Percentiles rank a stretch among this genome's conserved stretches.
Conservation (phyloP, 1,140 invertebrate species). For the Drosophila sulfurigaster region DNA sequence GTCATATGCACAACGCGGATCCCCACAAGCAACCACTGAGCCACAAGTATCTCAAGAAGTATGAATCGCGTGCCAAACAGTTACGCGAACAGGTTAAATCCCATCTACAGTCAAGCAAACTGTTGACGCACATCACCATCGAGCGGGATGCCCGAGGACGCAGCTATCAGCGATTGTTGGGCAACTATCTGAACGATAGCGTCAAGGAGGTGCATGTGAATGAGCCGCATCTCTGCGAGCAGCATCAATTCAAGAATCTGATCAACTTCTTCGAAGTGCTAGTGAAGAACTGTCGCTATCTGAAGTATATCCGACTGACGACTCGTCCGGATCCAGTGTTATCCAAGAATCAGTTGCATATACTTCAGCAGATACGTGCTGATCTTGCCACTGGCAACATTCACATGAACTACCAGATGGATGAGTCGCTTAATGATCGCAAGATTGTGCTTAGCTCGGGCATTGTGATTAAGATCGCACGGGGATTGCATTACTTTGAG, state of each 20-base stretch:
- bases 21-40: slow-evolving; percentile 53
- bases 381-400: slow-evolving; percentile 70
- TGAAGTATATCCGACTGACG: slow-evolving; percentile 70
- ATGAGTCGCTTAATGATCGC: slow-evolving; percentile 67
- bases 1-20: slow-evolving; percentile 52
- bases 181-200: slow-evolving; percentile 63
- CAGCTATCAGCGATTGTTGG: slow-evolving; percentile 72
- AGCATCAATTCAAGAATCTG: slow-evolving; percentile 64
- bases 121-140: slow-evolving; percentile 65
- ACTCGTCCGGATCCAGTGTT: slow-evolving; percentile 58
- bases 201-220: slow-evolving; percentile 72
- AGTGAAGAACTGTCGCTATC: slow-evolving; percentile 73
- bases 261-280: slow-evolving; percentile 70
- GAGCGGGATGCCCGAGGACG: slow-evolving; percentile 63
- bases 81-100: slow-evolving; percentile 69
- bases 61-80: slow-evolving; percentile 61
- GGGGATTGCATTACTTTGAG: slow-evolving; percentile 72
- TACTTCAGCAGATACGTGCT: slow-evolving; percentile 59
- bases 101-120: slow-evolving; percentile 62
- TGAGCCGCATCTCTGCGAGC: slow-evolving; percentile 65
- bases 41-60: slow-evolving; percentile 58
- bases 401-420: slow-evolving; percentile 69
- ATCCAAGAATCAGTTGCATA: slow-evolving; percentile 52
- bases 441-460: slow-evolving; percentile 75
- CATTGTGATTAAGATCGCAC: slow-evolving; percentile 63